Evolutionary conservation across 2,797 vertebrate species (phyloP).

Genomic region (Danio aesculapii): DNA sequence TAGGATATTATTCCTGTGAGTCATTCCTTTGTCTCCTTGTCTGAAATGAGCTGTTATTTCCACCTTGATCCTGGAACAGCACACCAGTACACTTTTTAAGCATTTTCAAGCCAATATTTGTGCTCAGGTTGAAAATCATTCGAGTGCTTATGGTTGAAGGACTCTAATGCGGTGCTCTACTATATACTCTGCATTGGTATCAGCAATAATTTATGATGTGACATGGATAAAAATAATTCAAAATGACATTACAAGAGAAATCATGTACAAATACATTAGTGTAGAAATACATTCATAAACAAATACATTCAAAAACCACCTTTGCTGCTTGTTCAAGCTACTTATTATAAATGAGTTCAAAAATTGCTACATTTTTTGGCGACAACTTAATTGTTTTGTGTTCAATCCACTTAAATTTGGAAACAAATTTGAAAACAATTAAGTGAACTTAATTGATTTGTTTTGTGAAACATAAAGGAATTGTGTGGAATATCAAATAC

Average conservation of each 20-base stretch:
- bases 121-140: background rate
- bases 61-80: background rate
- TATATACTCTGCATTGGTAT: conserved; percentile 1
- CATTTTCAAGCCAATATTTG: background rate
- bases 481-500: too few relatives aligned
- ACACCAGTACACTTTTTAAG: background rate
- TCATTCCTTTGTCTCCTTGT: conserved; percentile 19
- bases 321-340: too few relatives aligned
- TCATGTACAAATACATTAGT: too few relatives aligned
- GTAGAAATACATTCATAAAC: too few relatives aligned
- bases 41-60: conserved; percentile 2
- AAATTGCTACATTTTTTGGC: too few relatives aligned
- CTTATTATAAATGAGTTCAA: too few relatives aligned
- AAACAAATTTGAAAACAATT: too few relatives aligned
- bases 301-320: too few relatives aligned
- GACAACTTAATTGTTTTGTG: too few relatives aligned
- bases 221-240: background rate
- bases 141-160: background rate
- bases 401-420: too few relatives aligned
- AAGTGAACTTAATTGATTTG: too few relatives aligned
- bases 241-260: background rate
- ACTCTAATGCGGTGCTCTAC: background rate
- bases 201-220: background rate
- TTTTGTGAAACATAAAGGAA: too few relatives aligned
- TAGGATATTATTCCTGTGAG: conserved; percentile 89